These are phyloP conservation scores for Semicossyphus pulcher DNA, from an alignment of 2,113 vertebrate genomes.

Conservation along the genomic window DNA sequence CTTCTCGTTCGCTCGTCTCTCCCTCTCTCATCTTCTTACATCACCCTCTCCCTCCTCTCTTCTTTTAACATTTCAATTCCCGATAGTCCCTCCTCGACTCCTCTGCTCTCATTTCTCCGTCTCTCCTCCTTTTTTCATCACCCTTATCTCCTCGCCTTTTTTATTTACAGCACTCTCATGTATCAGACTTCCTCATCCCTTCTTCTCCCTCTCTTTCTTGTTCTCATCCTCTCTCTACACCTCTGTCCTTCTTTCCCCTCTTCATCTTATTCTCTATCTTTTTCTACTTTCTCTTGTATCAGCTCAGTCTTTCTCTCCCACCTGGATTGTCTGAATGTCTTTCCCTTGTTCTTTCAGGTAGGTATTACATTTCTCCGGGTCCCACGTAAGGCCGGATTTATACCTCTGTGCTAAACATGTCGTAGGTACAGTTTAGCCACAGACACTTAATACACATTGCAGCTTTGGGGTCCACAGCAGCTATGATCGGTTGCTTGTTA, in stretches of 20 bases:
- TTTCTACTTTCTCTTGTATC: not conserved
- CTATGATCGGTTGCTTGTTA: too few species aligned
- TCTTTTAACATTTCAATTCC: constrained; percentile 24
- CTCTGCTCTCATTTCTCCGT: constrained; percentile 12
- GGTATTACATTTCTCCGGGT: too few species aligned
- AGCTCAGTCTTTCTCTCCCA: not conserved
- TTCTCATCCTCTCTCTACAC: not conserved
- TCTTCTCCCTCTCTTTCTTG: not conserved
- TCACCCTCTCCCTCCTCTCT: constrained; percentile 20
- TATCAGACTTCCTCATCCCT: not conserved
- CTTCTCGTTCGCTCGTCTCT: not conserved
- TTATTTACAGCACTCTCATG: not conserved
- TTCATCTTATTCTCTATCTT: too few species aligned
- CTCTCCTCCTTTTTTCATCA: constrained; percentile 44
- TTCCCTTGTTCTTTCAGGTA: too few species aligned
- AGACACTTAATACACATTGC: too few species aligned
- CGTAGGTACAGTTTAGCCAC: too few species aligned
- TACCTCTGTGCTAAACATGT: too few species aligned
- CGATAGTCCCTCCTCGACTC: constrained; percentile 3
- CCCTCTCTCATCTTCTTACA: constrained; percentile 34
- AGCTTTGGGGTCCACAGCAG: too few species aligned
- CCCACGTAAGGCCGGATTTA: too few species aligned
- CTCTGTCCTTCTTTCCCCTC: too few species aligned
- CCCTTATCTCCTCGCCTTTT: not conserved
- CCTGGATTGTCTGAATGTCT: too few species aligned